Base-by-base conservation (phyloP, 2,888 invertebrate genomes). In the Acronicta leporina region DNA sequence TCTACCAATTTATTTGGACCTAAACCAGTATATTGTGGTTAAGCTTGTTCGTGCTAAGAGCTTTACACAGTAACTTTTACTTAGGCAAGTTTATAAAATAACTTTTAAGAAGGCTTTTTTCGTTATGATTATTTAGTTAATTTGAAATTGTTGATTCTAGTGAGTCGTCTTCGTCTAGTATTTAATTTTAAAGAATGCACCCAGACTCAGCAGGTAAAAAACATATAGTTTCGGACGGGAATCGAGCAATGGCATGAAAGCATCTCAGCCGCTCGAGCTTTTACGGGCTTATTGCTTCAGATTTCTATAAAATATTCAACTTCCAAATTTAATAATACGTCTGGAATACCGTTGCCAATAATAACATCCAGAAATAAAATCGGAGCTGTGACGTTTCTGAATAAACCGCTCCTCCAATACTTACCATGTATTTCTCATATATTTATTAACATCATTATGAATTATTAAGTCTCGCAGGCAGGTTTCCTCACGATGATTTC, bases 301-400 rank as follows among this genome's bases (percentile, higher is more conserved):
- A 57, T 42, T 35, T 42, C 42, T 46, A 50, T 42, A 41, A 68
- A 67, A 49, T 67, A 27, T 30, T 30, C 27, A 61, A 38, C 38
- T 49, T 45, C 30, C 16, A 35, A 43, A 50, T 27, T 27, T 15
- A 35, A n/a, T 20, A 27, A 54, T 51, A 54, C 64, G 70, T 38
- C 45, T 67, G 27, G 40, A 56, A 7, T 11, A 30, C 11, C 8
- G 15, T 16, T 68, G 70, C 68, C 68, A 68, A 68, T 44, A 54
- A 68, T 20, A 68, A 68, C 47, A 66, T 16, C 44, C 62, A 43
- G 47, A 66, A 66, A 68, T 66, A 68, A 38, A 38, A 63, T 60
- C 53, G 15, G 16, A 20, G 14, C 1, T 15, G 43, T 68, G 64
- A 68, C 68, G 68, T 68, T 51, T 52, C 56, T 48, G 42, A 2